Base-by-base conservation (phyloP, 1,140 invertebrate species). In the Stegodyphus mimosarum region DNA sequence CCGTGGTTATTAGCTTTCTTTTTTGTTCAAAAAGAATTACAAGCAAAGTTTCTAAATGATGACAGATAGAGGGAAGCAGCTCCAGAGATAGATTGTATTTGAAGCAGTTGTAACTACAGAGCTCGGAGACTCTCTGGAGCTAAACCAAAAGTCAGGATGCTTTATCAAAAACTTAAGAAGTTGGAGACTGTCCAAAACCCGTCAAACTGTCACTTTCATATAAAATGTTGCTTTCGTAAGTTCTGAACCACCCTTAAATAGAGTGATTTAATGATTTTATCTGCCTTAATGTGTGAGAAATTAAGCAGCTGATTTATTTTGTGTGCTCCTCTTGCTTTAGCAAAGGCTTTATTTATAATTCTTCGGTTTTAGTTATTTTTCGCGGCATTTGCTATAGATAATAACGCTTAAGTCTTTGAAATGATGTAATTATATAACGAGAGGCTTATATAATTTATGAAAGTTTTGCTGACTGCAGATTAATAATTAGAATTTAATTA, bases 111-210 rank as follows among this genome's bases (percentile, higher is more conserved):
- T 70, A 72, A 18, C 48, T 63, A 70, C 66, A 78, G 17, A 71
- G 55, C 53, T 81, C 17, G 66, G 66, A 67, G 33, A 67, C 78
- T 67, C n/a, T 52, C 64, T 83, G 80, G 80, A 83, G 71, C 72
- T 74, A 50, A 74, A 83, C 80, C 80, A 83, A 83, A 73, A 74
- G 60, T 75, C 71, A 15, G 49, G 80, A 83, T 74, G 71, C 72
- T 83, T 83, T 83, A 83, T 83, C 72, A 83, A 83, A 33, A 83
- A 83, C 72, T 83, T 69, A 75, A 75, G 80, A 83, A 83, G 71
- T 83, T 83, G 80, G 80, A 74, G 50, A 52, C 17, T 53, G 60
- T 75, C 80, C 80, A 83, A 81, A 33, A 63, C 66, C 64, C 76
- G 76, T 79, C 66, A 79, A 81, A 72, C 13, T 72, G 69, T 69